Evolutionary conservation across 1,140 invertebrate genomes (phyloP).

Genomic region (Drosophila funebris): DNA sequence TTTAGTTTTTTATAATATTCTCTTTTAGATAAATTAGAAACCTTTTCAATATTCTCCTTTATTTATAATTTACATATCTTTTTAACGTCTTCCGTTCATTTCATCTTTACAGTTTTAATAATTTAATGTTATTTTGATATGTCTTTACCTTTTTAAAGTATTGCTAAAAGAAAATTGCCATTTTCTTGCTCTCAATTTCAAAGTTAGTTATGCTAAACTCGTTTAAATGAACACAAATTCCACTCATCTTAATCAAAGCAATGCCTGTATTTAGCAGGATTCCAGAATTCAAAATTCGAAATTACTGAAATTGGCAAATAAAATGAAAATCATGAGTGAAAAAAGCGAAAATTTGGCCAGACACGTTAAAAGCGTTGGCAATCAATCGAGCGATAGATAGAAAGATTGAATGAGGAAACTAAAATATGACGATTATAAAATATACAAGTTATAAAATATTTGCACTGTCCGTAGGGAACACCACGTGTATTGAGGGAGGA

Average conservation of each 20-base stretch:
- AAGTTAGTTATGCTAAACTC: background rate
- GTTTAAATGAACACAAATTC: background rate
- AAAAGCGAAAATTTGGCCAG: background rate
- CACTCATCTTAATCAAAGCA: conserved; percentile 1
- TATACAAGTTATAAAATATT: conserved; percentile 70
- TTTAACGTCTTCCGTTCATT: too few relatives aligned
- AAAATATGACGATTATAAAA: conserved; percentile 33
- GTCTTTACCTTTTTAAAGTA: background rate
- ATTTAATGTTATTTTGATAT: too few relatives aligned
- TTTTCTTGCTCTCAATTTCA: background rate
- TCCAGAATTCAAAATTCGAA: background rate
- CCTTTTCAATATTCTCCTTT: too few relatives aligned
- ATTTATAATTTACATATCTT: too few relatives aligned
- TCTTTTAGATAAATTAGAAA: too few relatives aligned
- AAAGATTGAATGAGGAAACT: conserved; percentile 5
- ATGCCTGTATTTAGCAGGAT: background rate
- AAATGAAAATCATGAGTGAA: background rate
- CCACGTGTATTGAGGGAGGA: background rate
- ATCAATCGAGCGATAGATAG: conserved; percentile 15
- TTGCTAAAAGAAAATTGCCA: background rate
- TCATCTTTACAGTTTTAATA: too few relatives aligned
- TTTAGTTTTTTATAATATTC: too few relatives aligned
- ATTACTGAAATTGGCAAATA: background rate
- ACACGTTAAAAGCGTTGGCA: conserved; percentile 8
- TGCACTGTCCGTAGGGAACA: conserved; percentile 11